phyloP scores from a whole-genome alignment of 2,888 invertebrate species.

The Apomyelois bistriatella region DNA sequence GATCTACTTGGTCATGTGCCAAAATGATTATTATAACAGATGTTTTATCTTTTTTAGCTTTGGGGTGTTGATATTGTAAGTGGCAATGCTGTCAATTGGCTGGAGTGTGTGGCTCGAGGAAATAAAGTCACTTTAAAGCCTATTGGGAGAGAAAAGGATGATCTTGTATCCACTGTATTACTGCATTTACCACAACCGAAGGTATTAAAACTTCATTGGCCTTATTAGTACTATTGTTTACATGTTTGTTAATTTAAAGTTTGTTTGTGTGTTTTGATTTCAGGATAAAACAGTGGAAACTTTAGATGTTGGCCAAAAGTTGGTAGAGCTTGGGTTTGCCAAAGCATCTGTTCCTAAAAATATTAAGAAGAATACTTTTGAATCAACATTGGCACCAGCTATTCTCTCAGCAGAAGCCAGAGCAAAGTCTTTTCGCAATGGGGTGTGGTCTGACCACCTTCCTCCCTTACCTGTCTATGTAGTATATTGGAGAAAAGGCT shows the following conservation, averaged over 20 bases:
- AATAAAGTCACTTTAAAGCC: constrained; percentile 72
- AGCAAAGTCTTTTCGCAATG: constrained; percentile 61
- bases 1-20: constrained; percentile 24
- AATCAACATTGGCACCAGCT: constrained; percentile 57
- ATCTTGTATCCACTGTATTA: constrained; percentile 63
- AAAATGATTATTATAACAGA: constrained; percentile 26
- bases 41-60: constrained; percentile 39
- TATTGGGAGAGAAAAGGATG: constrained; percentile 60
- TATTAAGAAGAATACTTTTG: constrained; percentile 58
- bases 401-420: constrained; percentile 60
- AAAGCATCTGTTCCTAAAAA: constrained; percentile 53
- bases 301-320: constrained; percentile 64
- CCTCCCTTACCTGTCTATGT: constrained; percentile 62
- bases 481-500: constrained; percentile 61
- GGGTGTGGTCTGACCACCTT: constrained; percentile 68
- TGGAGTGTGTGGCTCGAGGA: constrained; percentile 77
- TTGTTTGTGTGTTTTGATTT: constrained; percentile 29
- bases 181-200: constrained; percentile 65
- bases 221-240: no score
- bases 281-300: constrained; percentile 63
- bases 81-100: constrained; percentile 79
- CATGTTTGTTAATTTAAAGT: constrained; percentile 5
- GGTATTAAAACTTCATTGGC: constrained; percentile 34
- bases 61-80: constrained; percentile 74
- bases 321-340: constrained; percentile 73